These are phyloP conservation scores for Frieseomelitta varia DNA, from an alignment of 1,140 invertebrate species.

Conservation along the genomic window DNA sequence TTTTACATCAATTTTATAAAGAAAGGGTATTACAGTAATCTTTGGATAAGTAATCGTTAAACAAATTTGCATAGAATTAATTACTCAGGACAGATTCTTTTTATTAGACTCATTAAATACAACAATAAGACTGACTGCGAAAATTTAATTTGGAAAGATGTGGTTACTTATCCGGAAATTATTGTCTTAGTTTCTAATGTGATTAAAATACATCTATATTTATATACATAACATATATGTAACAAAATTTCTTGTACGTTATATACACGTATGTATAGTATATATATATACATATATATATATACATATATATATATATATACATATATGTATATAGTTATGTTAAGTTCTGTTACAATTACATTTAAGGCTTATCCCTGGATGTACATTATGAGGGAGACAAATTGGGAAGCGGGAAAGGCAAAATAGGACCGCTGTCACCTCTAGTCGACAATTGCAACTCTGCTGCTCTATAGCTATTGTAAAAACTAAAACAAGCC, in stretches of 20 bases:
- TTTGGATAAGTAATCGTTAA: neutral
- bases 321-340: neutral
- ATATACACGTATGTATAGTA: too few relatives aligned
- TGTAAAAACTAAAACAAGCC: slow-evolving; percentile 47
- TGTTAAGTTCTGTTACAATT: slow-evolving; percentile 31
- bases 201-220: slow-evolving; percentile 37
- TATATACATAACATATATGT: slow-evolving; percentile 29
- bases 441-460: slow-evolving; percentile 89
- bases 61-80: neutral
- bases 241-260: slow-evolving; percentile 9
- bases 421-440: slow-evolving; percentile 89
- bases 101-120: neutral
- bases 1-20: neutral
- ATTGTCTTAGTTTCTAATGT: slow-evolving; percentile 1
- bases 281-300: too few relatives aligned
- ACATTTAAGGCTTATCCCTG: slow-evolving; percentile 86
- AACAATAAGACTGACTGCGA: neutral
- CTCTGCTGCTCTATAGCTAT: slow-evolving; percentile 85
- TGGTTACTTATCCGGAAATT: neutral
- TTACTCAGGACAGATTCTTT: neutral
- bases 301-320: too few relatives aligned
- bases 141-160: neutral
- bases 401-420: slow-evolving; percentile 85
- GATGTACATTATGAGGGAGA: slow-evolving; percentile 91
- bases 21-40: neutral